phyloP scores from a whole-genome alignment of 2,113 vertebrate genomes.

The Maccullochella peelii region DNA sequence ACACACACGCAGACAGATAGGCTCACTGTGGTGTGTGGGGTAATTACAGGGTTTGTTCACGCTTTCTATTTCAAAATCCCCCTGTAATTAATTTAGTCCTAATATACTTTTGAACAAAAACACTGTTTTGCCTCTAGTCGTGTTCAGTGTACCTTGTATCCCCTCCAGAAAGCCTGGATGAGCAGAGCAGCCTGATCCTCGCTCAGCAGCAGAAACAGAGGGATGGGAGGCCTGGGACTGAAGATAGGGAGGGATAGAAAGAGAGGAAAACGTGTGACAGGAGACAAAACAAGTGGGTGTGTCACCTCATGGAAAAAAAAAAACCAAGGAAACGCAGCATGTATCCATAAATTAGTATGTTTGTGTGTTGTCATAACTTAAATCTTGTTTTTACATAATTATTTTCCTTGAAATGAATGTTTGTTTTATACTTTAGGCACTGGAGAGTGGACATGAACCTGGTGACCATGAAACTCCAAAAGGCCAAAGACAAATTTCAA shows the following conservation, averaged over 20 bases:
- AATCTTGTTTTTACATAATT: not conserved
- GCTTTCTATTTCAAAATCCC: not conserved
- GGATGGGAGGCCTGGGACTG: slow-evolving; percentile 88
- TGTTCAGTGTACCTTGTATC: slow-evolving; percentile 87
- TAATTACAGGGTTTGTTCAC: slow-evolving; percentile 11
- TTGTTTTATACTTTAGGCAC: not conserved
- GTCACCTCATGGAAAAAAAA: not conserved
- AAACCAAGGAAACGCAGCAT: not conserved
- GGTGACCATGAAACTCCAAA: not conserved
- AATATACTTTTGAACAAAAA: not conserved
- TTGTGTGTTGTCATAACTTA: not conserved
- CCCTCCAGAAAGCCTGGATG: slow-evolving; percentile 95
- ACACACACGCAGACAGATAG: not conserved
- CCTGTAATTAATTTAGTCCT: not conserved
- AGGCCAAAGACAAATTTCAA: too few relatives aligned
- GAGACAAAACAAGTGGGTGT: not conserved
- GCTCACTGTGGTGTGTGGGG: not conserved
- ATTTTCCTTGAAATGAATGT: not conserved
- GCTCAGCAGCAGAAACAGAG: slow-evolving; percentile 86
- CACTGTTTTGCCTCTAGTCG: not conserved
- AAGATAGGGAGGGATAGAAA: slow-evolving; percentile 45
- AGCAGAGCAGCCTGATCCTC: slow-evolving; percentile 86
- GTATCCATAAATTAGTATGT: not conserved
- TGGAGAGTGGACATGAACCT: not conserved
- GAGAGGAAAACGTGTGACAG: not conserved